These are phyloP conservation scores for Clarias macrocephalus DNA, from an alignment of 2,113 vertebrate species.

Conservation along the genomic window DNA sequence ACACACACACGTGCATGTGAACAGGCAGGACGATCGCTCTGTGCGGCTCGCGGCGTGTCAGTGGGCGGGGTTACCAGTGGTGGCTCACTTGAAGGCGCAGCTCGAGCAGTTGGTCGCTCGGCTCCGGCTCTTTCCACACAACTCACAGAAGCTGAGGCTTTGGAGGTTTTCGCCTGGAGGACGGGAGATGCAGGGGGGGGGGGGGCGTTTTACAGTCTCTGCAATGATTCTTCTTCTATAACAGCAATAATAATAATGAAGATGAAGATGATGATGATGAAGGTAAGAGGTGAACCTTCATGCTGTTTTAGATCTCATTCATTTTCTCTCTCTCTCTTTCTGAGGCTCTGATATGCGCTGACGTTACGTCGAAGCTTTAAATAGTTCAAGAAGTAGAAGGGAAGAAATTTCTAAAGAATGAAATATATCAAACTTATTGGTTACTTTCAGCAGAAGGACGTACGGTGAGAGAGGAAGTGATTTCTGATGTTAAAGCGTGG, in stretches of 20 bases:
- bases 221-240: neutral
- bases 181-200: neutral
- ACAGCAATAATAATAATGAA: neutral
- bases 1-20: neutral
- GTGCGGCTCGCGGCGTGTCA: neutral
- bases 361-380: neutral
- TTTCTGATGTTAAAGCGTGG: no score
- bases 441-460: neutral
- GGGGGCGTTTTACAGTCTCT: neutral
- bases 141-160: neutral
- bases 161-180: neutral
- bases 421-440: no score
- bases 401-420: neutral
- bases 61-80: slow-evolving; percentile 18
- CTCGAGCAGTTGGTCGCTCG: neutral
- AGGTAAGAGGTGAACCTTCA: neutral
- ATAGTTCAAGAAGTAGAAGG: neutral
- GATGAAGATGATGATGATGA: neutral
- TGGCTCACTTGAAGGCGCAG: neutral
- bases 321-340: neutral
- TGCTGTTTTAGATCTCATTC: neutral
- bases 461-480: no score
- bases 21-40: neutral
- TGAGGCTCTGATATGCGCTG: neutral
- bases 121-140: neutral